These are phyloP conservation scores for Coptodon rendalli DNA, from an alignment of 2,113 vertebrate genomes.

Conservation along the genomic window DNA sequence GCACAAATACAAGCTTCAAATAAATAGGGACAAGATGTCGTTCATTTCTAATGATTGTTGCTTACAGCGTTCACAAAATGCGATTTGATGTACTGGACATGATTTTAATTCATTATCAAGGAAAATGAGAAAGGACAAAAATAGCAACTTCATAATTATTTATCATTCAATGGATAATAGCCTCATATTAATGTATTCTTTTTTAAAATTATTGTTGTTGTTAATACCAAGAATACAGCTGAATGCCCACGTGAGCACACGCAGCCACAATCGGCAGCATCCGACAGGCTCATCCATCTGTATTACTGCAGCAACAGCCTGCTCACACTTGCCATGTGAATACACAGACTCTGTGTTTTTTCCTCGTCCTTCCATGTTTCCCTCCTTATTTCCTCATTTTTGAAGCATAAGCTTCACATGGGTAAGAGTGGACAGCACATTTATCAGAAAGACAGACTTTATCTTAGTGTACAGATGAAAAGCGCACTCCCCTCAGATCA, in stretches of 20 bases:
- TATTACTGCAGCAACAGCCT: conserved; percentile 46
- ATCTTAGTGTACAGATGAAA: background rate
- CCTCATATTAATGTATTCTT: background rate
- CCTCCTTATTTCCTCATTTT: background rate
- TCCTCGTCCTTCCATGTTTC: background rate
- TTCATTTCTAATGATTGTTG: background rate
- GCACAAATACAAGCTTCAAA: background rate
- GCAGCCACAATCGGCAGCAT: background rate
- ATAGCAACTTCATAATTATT: background rate
- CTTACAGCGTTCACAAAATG: background rate
- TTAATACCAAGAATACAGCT: background rate
- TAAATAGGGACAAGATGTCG: background rate
- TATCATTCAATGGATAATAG: background rate
- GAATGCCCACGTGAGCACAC: background rate
- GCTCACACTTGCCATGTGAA: background rate
- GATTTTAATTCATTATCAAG: background rate
- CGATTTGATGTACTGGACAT: background rate
- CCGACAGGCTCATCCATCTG: conserved; percentile 51
- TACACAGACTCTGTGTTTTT: background rate
- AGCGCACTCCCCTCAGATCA: background rate
- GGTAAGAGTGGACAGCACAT: conserved; percentile 8
- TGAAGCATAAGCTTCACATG: background rate
- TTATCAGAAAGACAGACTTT: conserved; percentile 24
- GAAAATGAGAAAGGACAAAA: background rate
- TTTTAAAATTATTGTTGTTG: background rate